These are phyloP conservation scores for Pseudococcus longispinus DNA, from an alignment of 2,888 invertebrate species.

Conservation along the genomic window DNA sequence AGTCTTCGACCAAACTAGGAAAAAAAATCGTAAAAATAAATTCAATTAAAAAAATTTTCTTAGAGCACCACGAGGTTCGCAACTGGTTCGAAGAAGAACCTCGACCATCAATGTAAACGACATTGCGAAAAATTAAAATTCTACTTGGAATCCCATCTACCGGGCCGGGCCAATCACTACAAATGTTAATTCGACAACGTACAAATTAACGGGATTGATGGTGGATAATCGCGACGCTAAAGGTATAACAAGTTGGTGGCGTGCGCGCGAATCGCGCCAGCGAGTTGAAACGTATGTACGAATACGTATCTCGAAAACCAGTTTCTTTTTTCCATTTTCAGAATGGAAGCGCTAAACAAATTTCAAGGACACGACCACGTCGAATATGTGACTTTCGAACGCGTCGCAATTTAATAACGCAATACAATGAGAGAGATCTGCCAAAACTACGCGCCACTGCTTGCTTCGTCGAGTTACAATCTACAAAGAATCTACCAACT, in stretches of 20 bases:
- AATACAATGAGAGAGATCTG: constrained; percentile 3
- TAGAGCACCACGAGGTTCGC: background rate
- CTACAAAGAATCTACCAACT: background rate
- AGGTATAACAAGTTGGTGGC: background rate
- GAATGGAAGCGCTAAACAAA: constrained; percentile 29
- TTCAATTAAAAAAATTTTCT: background rate
- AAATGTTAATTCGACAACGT: background rate
- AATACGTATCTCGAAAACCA: background rate
- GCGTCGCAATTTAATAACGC: background rate
- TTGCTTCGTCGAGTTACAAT: no score
- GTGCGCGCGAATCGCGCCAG: background rate
- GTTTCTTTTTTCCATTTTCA: background rate
- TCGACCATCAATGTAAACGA: background rate
- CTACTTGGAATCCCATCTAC: background rate
- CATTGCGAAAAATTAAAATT: background rate
- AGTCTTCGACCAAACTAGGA: background rate
- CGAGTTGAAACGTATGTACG: background rate
- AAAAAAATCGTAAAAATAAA: background rate
- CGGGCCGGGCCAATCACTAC: background rate
- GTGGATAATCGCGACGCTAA: background rate
- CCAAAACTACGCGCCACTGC: background rate
- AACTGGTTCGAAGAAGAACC: background rate
- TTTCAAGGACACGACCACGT: constrained; percentile 23
- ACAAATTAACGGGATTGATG: constrained; percentile 12
- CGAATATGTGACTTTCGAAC: background rate